These are phyloP conservation scores for Sycophila sp. DNA, from an alignment of 1,140 invertebrate genomes.

Conservation along the genomic window DNA sequence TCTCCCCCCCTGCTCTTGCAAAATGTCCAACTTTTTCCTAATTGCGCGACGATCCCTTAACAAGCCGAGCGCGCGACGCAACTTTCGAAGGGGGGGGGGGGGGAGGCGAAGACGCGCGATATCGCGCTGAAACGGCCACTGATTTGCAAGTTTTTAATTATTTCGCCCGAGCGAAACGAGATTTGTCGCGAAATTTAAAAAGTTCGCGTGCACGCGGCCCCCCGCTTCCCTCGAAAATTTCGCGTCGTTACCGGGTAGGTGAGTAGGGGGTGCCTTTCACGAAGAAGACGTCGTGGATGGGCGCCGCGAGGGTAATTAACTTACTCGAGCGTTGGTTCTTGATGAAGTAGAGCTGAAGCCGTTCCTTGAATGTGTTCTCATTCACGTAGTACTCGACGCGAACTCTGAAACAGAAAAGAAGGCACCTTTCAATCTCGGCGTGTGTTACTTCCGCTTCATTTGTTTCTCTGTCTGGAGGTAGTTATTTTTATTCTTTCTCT, in stretches of 20 bases:
- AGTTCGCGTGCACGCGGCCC: slow-evolving; percentile 1
- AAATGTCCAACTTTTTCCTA: neutral
- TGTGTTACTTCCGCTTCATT: slow-evolving; percentile 8
- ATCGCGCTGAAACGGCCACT: slow-evolving; percentile 16
- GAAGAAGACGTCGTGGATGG: neutral
- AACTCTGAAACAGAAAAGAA: slow-evolving; percentile 83
- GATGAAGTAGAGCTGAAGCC: slow-evolving; percentile 97
- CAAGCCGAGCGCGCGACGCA: neutral
- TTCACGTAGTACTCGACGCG: slow-evolving; percentile 99
- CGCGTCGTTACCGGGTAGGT: neutral
- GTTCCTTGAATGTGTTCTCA: slow-evolving; percentile 98
- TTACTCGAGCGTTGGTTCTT: slow-evolving; percentile 99
- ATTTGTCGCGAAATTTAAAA: slow-evolving; percentile 25
- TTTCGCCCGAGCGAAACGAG: slow-evolving; percentile 18
- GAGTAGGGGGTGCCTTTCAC: neutral
- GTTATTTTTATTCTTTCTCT: neutral
- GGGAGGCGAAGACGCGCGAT: neutral
- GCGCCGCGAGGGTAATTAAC: slow-evolving; percentile 65
- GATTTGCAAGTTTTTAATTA: slow-evolving; percentile 33
- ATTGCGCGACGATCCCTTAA: neutral
- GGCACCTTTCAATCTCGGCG: slow-evolving; percentile 12
- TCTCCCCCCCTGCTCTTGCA: too few relatives aligned
- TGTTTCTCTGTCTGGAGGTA: neutral
- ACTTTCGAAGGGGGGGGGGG: neutral
- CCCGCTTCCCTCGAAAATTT: slow-evolving; percentile 8